A percentile compares a stretch with the other conserved stretches of the same genome.
Conservation (phyloP, 2,888 invertebrate genomes). For the Chorisops tibialis region DNA sequence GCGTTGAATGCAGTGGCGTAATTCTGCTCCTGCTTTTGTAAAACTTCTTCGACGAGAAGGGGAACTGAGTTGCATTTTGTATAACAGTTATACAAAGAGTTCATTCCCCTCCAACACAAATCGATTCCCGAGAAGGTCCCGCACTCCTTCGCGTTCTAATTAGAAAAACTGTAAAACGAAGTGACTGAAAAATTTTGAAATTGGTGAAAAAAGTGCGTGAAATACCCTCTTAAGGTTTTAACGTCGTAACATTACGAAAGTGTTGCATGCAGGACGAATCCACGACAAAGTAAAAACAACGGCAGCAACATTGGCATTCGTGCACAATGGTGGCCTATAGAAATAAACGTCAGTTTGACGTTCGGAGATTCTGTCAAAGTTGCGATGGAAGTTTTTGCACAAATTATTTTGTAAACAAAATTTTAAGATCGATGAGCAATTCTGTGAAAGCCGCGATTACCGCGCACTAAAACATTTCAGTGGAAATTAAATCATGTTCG, state of each 20-base stretch:
- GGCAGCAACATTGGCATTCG: background rate
- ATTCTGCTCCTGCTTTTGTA: too few relatives aligned
- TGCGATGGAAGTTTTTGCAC: constrained; percentile 19
- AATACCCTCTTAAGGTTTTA: background rate
- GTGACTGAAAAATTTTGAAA: background rate
- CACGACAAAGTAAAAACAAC: background rate
- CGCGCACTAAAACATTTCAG: constrained; percentile 6
- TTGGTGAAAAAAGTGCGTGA: constrained; percentile 3
- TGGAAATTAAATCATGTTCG: too few relatives aligned
- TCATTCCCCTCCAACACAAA: constrained; percentile 16
- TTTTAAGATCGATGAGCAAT: constrained; percentile 13
- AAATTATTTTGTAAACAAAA: constrained; percentile 27
- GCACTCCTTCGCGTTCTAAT: constrained; percentile 7
- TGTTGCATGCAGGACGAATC: background rate
- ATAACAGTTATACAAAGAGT: constrained; percentile 19
- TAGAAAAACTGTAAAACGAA: background rate
- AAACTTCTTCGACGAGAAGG: too few relatives aligned
- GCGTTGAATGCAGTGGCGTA: too few relatives aligned
- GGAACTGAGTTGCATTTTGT: background rate
- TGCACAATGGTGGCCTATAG: constrained; percentile 16
- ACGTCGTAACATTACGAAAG: too few relatives aligned
- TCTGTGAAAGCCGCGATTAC: constrained; percentile 6
- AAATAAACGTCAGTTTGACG: constrained; percentile 20
- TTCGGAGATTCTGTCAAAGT: constrained; percentile 17
- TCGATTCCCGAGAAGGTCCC: constrained; percentile 22